Base-by-base conservation (phyloP, 2,797 vertebrate species). In the Spinus olivaceus region DNA sequence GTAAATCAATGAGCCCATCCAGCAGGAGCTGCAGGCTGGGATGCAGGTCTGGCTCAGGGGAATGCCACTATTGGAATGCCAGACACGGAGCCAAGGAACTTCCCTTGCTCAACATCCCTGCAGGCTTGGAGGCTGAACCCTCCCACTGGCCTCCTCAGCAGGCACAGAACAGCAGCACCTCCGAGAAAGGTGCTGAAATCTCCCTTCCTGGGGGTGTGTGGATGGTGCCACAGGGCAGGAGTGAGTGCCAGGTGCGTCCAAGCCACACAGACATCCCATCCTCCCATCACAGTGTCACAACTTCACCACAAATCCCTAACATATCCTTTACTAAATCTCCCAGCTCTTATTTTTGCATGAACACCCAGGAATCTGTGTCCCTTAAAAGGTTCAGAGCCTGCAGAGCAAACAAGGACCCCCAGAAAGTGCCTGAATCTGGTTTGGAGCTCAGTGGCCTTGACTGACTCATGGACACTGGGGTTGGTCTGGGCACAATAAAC, bases 191-290 rank as follows among this genome's bases (percentile, higher is more conserved):
- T 20, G 76, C 21, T 23, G 44, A 63, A 54, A 81, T 21, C 20
- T 66, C 21, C 54, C 49, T 44, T 44, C 50, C 35, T 0, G 0
- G 7, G 11, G 60, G 46, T 0, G 0, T 5, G 6, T 3, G 22
- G 79, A 33, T 1, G 50, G 61, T 81, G 74, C 25, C 0, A 1
- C 51, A 12, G 33, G 56, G 37, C 22, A 46, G 72, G 50, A 74
- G 25, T 0, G 1, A 84, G 64, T 0, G 24, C 37, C 1, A 0
- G 9, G 14, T 9, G 1, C 1, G 1, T 5, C 41, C 1, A 4
- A 87, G 33, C 9, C 5, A 1, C 73, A 28, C 10, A 2, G 22
- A 16, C 46, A 39, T 54, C 49, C 41, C 39, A 39, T 50, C 7
- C 32, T 65, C 27, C 49, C 41, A 7, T 21, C 39, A 27, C 13